Conservation (phyloP, 1,140 invertebrate species). For the Drosophila azteca region DNA sequence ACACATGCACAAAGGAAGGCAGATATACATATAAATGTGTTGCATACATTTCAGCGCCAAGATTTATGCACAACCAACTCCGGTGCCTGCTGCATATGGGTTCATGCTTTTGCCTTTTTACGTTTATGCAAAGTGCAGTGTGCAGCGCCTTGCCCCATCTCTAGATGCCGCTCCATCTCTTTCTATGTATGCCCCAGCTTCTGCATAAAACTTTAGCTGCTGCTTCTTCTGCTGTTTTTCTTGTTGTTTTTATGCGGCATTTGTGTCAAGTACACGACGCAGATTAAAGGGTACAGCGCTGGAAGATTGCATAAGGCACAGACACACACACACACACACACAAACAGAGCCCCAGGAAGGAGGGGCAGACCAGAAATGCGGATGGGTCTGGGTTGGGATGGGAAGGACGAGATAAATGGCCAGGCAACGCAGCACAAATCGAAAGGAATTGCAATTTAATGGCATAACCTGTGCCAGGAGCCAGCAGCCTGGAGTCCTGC, state of each 20-base stretch:
- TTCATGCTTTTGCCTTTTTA: constrained; percentile 51
- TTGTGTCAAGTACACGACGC: constrained; percentile 79
- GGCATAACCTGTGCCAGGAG: constrained; percentile 63
- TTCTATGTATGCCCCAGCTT: constrained; percentile 23
- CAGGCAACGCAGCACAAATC: constrained; percentile 65
- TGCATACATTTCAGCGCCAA: constrained; percentile 74
- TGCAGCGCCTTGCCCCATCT: constrained; percentile 31
- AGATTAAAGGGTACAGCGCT: constrained; percentile 76
- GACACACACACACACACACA: constrained; percentile 38
- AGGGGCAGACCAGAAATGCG: background rate
- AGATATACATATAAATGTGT: constrained; percentile 64
- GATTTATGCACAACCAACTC: constrained; percentile 73
- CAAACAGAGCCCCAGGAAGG: constrained; percentile 9
- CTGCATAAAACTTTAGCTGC: constrained; percentile 66
- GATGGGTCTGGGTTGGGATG: background rate
- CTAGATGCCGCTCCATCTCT: background rate
- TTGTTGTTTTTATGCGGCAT: constrained; percentile 73
- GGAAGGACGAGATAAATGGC: constrained; percentile 63
- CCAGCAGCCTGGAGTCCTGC: background rate
- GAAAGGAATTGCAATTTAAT: constrained; percentile 79
- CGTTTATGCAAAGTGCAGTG: constrained; percentile 70
- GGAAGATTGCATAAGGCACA: constrained; percentile 64
- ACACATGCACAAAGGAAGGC: constrained; percentile 13
- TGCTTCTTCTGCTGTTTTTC: constrained; percentile 15
- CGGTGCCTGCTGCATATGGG: constrained; percentile 59